Evolutionary conservation across 2,797 vertebrate species (phyloP), one percentile per base, ranked within the genome.

Genomic region (Odontamblyopus lacepedii): DNA sequence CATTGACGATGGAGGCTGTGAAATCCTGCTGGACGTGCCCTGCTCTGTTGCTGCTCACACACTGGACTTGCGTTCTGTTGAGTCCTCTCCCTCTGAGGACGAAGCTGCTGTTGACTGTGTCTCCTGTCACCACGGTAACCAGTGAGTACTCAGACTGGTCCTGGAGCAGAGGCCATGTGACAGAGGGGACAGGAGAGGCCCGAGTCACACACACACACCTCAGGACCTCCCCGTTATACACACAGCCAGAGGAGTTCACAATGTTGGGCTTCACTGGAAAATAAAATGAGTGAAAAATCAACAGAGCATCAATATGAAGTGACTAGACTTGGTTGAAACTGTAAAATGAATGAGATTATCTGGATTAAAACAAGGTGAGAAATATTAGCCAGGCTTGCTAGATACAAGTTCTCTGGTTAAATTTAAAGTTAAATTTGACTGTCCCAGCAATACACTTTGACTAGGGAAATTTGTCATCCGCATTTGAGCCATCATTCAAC

Each of bases 161-260:
- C 48, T 70, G 15, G 72, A 89, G 29, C 69, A 78, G 62, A 0
- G 73, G 81, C 90, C 90, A 91, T 51, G 1, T 32, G 57, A 89
- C 70, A 56, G 71, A 0, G 55, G 85, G 86, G 2, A 80, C 18
- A 26, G 83, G 85, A 69, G 73, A 16, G 18, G 83, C 86, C 48
- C 66, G 38, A 56, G 48, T 80, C 35, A 84, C 9, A 29, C 87
- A 90, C 64, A 78, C 73, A 67, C 89, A 90, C 35, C 73, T 88
- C 77, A 88, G 44, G 19, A 67, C 0, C 0, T 44, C 71, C 0
- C 64, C 76, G 2, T 35, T 65, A 48, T 60, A 8, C n/a, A 50
- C 60, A 72, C 87, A 90, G 19, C 38, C 48, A 7, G 82, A 86
- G 16, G 3, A 26, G 0, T 38, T n/a, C 0, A 69, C n/a, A 56